Evolutionary conservation across 2,888 invertebrate species (phyloP).

Genomic region (Amphipyra tragopoginis): DNA sequence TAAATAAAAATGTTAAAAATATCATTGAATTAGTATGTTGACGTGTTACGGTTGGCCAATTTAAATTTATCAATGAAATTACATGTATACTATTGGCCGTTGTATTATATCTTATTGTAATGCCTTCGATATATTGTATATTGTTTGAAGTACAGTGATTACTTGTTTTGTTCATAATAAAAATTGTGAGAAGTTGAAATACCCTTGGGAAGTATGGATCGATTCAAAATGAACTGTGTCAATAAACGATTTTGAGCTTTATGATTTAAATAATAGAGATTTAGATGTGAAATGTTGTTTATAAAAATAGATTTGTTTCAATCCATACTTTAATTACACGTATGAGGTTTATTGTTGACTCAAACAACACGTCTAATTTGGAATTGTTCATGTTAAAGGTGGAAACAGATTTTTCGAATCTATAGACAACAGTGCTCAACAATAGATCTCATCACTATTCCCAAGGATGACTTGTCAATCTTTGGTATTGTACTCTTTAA

Average conservation of each 20-base stretch:
- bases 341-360: conserved; percentile 18
- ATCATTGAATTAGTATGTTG: conserved; percentile 63
- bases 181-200: conserved; percentile 11
- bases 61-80: conserved; percentile 51
- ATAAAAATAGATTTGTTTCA: conserved; percentile 19
- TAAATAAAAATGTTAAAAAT: conserved; percentile 64
- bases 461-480: conserved; percentile 41
- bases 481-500: conserved; percentile 50
- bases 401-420: background rate
- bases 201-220: conserved; percentile 47
- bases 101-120: conserved; percentile 54
- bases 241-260: conserved; percentile 41
- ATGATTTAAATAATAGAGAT: conserved; percentile 17
- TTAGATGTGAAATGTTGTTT: conserved; percentile 27
- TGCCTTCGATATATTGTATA: conserved; percentile 54
- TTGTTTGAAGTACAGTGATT: conserved; percentile 54
- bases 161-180: conserved; percentile 51
- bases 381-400: background rate
- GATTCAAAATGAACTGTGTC: conserved; percentile 40
- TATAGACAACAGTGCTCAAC: background rate
- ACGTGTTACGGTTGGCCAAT: conserved; percentile 58
- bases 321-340: conserved; percentile 34
- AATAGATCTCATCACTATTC: conserved; percentile 19
- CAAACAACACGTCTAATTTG: background rate
- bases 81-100: conserved; percentile 60